Conservation (phyloP, 92 coral and sea anemone species). For the Actinernus sp. region DNA sequence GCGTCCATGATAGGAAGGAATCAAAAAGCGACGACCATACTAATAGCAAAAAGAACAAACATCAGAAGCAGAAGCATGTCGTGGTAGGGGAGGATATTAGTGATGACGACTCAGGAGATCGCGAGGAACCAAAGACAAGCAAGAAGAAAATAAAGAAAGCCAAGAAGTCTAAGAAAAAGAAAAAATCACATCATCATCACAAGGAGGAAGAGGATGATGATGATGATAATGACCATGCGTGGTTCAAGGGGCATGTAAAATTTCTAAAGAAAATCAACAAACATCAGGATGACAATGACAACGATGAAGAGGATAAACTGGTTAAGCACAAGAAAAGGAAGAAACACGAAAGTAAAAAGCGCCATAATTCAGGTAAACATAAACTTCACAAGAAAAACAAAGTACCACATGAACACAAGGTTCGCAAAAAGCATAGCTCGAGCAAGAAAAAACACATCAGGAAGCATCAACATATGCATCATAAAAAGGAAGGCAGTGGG, state of each 20-base stretch:
- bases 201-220: slow-evolving; percentile 33
- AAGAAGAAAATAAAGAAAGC: slow-evolving; percentile 25
- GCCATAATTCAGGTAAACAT: slow-evolving; percentile 1
- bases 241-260: slow-evolving; percentile 31
- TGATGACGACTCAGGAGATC: slow-evolving; percentile 23
- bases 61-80: slow-evolving; percentile 14
- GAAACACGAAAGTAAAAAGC: too few species aligned
- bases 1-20: slow-evolving; percentile 8
- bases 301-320: neutral
- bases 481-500: neutral
- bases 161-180: neutral
- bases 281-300: neutral
- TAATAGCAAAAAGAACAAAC: slow-evolving; percentile 12
- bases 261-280: slow-evolving; percentile 26
- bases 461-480: slow-evolving; percentile 21
- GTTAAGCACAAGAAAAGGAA: too few species aligned
- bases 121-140: slow-evolving; percentile 22
- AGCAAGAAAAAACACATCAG: neutral
- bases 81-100: slow-evolving; percentile 57
- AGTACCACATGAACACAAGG: too few species aligned
- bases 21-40: slow-evolving; percentile 6
- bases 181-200: slow-evolving; percentile 6
- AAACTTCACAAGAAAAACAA: too few species aligned
- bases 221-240: slow-evolving; percentile 12
- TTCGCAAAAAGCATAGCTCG: neutral